Conservation (phyloP, 2,797 vertebrate species). For the Kryptopterus vitreolus region DNA sequence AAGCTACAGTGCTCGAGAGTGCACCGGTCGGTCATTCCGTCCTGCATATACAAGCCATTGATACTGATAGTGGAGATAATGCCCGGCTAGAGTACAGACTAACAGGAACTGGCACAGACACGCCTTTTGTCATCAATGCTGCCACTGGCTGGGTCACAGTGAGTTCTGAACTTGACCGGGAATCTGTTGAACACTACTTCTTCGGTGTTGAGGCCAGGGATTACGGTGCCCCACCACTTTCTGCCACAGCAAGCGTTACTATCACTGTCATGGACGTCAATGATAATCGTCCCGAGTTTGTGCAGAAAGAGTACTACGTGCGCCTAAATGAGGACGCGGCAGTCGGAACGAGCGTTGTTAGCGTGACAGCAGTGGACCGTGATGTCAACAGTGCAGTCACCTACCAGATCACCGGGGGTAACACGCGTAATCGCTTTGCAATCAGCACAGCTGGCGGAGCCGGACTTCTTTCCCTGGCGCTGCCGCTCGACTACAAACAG, state of each 20-base stretch:
- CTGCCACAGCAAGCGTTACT: conserved; percentile 91
- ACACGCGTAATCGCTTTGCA: conserved; percentile 94
- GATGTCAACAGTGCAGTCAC: conserved; percentile 96
- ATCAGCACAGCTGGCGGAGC: conserved; percentile 91
- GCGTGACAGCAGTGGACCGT: conserved; percentile 89
- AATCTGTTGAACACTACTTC: conserved; percentile 91
- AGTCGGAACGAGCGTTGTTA: conserved; percentile 92
- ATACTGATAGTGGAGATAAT: conserved; percentile 93
- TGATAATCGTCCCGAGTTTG: conserved; percentile 94
- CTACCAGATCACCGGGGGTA: conserved; percentile 96
- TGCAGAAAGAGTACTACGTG: conserved; percentile 90
- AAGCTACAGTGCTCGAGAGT: conserved; percentile 92
- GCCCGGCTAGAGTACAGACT: conserved; percentile 91
- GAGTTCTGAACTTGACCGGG: conserved; percentile 88
- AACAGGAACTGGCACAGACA: conserved; percentile 82
- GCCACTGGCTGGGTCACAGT: conserved; percentile 97
- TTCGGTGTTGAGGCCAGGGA: conserved; percentile 95
- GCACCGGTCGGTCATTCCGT: conserved; percentile 92
- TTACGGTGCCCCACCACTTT: conserved; percentile 88
- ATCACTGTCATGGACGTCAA: conserved; percentile 97
- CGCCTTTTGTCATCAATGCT: conserved; percentile 91
- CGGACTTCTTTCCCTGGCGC: conserved; percentile 88
- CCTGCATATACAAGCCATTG: conserved; percentile 96
- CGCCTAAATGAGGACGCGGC: conserved; percentile 92
- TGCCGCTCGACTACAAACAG: conserved; percentile 97